phyloP scores from a whole-genome alignment of 2,113 vertebrate species.

The Lepidothrix coronata region DNA sequence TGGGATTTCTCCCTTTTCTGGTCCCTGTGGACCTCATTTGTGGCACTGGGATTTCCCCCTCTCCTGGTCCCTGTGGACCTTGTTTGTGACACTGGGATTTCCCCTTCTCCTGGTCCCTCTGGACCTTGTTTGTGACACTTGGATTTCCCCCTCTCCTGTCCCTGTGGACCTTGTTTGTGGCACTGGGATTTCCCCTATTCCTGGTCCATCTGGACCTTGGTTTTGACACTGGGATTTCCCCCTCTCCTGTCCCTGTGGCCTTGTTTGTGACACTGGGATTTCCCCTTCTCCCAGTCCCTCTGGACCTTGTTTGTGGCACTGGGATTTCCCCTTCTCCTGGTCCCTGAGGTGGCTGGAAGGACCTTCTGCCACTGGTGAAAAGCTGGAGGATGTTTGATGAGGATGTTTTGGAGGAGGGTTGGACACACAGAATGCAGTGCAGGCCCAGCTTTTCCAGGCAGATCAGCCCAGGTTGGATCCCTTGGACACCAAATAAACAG shows the following conservation, averaged over 20 bases:
- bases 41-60: not conserved
- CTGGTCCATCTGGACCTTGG: not conserved
- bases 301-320: too few species aligned
- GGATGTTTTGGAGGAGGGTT: not conserved
- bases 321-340: not conserved
- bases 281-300: not conserved
- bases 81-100: not conserved
- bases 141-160: too few species aligned
- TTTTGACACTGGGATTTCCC: not conserved
- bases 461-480: not conserved
- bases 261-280: too few species aligned
- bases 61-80: not conserved
- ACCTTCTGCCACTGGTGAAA: not conserved
- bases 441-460: not conserved
- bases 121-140: not conserved
- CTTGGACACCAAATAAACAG: not conserved
- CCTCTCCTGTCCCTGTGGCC: not conserved
- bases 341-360: not conserved
- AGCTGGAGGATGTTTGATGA: not conserved
- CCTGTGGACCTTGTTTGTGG: too few species aligned
- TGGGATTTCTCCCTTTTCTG: not conserved
- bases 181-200: not conserved
- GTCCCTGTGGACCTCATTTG: not conserved
- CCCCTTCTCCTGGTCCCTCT: not conserved
- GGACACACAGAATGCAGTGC: not conserved